A percentile compares a stretch with the other conserved stretches of the same genome.
Evolutionary conservation across 2,797 vertebrate species (phyloP).

Genomic region (Prionace glauca): DNA sequence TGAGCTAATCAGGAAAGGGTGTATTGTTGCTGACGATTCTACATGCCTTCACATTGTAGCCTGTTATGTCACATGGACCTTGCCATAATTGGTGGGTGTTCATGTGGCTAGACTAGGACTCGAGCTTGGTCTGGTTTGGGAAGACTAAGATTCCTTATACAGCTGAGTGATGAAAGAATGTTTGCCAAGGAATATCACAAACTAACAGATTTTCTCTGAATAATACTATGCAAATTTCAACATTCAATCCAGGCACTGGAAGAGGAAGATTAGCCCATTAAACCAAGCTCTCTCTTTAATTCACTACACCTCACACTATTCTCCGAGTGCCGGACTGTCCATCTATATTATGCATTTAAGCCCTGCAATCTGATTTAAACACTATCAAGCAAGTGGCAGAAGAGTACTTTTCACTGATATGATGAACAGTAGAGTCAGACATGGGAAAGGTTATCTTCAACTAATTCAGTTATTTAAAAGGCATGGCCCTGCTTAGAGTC

Average conservation of each 20-base stretch:
- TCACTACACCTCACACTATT: neutral
- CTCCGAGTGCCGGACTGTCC: neutral
- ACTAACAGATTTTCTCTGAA: neutral
- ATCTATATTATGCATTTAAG: neutral
- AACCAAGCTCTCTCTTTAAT: neutral
- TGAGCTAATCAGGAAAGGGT: too few species aligned
- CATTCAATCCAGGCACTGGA: neutral
- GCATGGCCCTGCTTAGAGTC: neutral
- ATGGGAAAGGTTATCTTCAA: neutral
- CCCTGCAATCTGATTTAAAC: neutral
- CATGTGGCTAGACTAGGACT: too few species aligned
- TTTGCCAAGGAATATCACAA: neutral
- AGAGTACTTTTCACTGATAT: neutral
- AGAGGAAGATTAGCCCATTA: neutral
- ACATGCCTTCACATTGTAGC: too few species aligned
- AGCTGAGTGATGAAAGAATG: neutral
- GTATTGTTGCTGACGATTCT: too few species aligned
- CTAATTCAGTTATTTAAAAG: neutral
- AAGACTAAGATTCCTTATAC: neutral
- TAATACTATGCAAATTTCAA: neutral
- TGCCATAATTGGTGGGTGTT: too few species aligned
- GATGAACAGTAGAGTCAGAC: neutral
- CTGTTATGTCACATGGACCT: too few species aligned
- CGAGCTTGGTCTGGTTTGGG: neutral
- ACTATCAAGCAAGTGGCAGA: neutral